phyloP scores from a whole-genome alignment of 2,797 vertebrate genomes.

The Anguilla marmorata region DNA sequence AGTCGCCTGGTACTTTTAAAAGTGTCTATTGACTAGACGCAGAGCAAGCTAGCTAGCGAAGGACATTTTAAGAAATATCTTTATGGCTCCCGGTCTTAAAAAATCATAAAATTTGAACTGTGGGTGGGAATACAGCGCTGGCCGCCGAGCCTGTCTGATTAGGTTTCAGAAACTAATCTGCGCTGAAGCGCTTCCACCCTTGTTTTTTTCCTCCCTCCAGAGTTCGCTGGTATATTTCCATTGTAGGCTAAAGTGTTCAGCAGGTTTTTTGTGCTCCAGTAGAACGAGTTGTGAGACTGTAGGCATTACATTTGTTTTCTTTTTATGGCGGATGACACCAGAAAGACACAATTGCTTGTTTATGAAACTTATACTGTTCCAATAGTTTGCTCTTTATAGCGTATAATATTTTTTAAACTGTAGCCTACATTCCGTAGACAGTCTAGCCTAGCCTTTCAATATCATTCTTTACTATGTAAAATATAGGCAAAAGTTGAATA shows the following conservation, averaged over 20 bases:
- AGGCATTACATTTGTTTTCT: background rate
- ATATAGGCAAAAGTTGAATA: background rate
- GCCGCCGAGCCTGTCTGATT: constrained; percentile 23
- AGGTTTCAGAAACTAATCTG: constrained; percentile 30
- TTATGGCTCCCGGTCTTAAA: constrained; percentile 53
- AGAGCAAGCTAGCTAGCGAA: constrained; percentile 36
- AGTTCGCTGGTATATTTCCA: constrained; percentile 37
- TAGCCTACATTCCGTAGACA: background rate
- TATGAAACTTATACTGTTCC: background rate
- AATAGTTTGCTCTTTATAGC: background rate
- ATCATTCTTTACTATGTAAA: too few species aligned
- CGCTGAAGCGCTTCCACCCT: constrained; percentile 3
- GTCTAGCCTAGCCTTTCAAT: too few species aligned
- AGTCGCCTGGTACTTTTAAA: constrained; percentile 14
- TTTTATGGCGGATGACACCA: background rate
- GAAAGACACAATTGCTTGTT: background rate
- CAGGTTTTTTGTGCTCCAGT: constrained; percentile 18
- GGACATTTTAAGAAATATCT: constrained; percentile 42
- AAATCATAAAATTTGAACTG: constrained; percentile 8
- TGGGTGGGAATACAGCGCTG: background rate
- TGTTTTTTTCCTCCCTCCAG: constrained; percentile 23
- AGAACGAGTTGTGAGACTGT: background rate
- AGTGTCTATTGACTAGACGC: background rate
- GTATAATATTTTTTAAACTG: background rate
- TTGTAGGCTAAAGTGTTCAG: background rate